Evolutionary conservation across 1,140 invertebrate species (phyloP).

Genomic region (Globodera ellingtonae): DNA sequence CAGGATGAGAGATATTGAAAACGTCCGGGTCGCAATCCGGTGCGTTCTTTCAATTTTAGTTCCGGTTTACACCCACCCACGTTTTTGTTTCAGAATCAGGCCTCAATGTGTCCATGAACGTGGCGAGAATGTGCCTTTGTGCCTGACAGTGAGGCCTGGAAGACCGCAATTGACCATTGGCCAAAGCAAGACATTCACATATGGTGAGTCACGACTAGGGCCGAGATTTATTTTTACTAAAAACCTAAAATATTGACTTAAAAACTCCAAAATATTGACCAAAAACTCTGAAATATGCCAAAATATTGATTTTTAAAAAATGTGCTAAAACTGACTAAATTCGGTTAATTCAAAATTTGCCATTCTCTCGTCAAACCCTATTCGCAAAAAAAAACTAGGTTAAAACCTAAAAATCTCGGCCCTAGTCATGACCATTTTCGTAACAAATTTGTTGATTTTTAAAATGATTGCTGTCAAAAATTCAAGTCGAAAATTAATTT

Average conservation of each 20-base stretch:
- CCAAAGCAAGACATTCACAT: constrained; percentile 83
- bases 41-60: neutral
- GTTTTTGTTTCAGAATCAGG: constrained; percentile 76
- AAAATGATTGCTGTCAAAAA: no score
- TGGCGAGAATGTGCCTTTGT: constrained; percentile 90
- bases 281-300: no score
- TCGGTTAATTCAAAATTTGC: no score
- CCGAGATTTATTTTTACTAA: neutral
- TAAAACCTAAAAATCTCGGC: no score
- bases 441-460: no score
- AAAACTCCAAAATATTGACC: no score
- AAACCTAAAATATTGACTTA: no score
- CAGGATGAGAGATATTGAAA: no score
- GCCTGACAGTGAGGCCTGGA: constrained; percentile 79
- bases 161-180: constrained; percentile 87
- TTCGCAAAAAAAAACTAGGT: no score
- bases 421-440: neutral
- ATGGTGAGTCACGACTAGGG: constrained; percentile 54
- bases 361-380: no score
- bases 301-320: no score
- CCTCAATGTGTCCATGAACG: constrained; percentile 88
- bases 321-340: no score
- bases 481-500: neutral
- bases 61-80: neutral
- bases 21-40: neutral